A percentile compares a stretch with the other conserved stretches of the same genome.
phyloP scores from a whole-genome alignment of 2,113 vertebrate species.

The Megaceryle maxima region DNA sequence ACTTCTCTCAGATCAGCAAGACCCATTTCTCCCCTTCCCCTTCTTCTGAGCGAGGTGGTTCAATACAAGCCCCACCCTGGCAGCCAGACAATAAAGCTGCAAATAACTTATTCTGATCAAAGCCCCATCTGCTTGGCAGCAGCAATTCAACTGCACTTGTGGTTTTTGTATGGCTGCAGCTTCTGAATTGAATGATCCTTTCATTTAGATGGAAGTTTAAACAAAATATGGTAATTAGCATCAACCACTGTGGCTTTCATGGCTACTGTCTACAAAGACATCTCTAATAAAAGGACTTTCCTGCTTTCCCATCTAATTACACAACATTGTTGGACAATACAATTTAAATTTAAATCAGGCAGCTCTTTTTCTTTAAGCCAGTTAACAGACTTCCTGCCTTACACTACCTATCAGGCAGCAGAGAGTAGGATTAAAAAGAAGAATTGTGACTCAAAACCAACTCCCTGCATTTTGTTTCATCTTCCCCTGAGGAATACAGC shows the following conservation, averaged over 20 bases:
- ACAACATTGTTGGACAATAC: slow-evolving; percentile 57
- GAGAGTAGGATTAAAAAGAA: not conserved
- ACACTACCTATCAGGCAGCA: not conserved
- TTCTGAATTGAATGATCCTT: slow-evolving; percentile 63
- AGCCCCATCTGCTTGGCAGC: slow-evolving; percentile 68
- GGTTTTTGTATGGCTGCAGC: slow-evolving; percentile 64
- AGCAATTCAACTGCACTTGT: slow-evolving; percentile 65
- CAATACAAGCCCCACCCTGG: slow-evolving; percentile 43
- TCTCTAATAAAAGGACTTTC: slow-evolving; percentile 62
- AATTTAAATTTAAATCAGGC: slow-evolving; percentile 65
- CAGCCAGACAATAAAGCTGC: slow-evolving; percentile 56
- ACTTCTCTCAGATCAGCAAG: not conserved
- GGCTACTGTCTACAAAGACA: slow-evolving; percentile 64
- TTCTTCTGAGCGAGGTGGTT: not conserved
- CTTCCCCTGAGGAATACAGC: not conserved
- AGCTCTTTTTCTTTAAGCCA: slow-evolving; percentile 30
- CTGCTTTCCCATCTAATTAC: slow-evolving; percentile 68
- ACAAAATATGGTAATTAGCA: slow-evolving; percentile 73
- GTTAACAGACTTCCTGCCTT: slow-evolving; percentile 36
- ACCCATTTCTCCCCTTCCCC: not conserved
- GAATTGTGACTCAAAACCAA: not conserved
- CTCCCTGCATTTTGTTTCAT: not conserved
- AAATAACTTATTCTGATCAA: slow-evolving; percentile 67
- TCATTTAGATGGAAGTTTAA: slow-evolving; percentile 68
- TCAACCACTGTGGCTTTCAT: slow-evolving; percentile 64